Evolutionary conservation across 2,888 invertebrate genomes (phyloP).

Genomic region (Lasioglossum leucozonium): DNA sequence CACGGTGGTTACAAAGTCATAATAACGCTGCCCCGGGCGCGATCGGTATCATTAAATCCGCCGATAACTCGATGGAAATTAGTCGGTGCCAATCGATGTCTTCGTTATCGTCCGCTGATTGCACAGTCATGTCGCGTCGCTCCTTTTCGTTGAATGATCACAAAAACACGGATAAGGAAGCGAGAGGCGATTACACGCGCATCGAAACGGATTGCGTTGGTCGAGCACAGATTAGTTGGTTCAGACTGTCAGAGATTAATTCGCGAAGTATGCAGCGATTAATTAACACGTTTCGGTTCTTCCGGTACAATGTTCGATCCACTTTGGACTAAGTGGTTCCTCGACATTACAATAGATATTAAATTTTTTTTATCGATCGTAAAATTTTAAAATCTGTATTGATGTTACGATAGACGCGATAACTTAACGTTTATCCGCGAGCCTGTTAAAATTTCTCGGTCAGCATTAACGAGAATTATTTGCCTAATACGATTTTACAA

Average conservation of each 20-base stretch:
- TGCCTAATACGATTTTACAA: no score
- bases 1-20: constrained; percentile 5
- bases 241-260: not conserved
- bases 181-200: not conserved
- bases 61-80: constrained; percentile 6
- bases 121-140: not conserved
- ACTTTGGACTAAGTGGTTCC: no score
- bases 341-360: no score
- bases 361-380: no score
- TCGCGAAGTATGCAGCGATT: not conserved
- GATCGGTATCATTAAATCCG: not conserved
- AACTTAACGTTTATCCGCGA: no score
- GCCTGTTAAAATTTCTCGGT: no score
- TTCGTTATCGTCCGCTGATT: not conserved
- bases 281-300: not conserved
- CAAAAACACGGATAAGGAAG: not conserved
- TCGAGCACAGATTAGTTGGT: no score
- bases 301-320: not conserved
- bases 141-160: not conserved
- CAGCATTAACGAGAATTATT: no score
- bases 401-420: no score
- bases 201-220: not conserved
- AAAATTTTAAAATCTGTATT: no score
- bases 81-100: not conserved
- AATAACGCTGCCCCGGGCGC: not conserved